Evolutionary conservation across 2,797 vertebrate genomes (phyloP).

Genomic region (Peromyscus melanophrys): DNA sequence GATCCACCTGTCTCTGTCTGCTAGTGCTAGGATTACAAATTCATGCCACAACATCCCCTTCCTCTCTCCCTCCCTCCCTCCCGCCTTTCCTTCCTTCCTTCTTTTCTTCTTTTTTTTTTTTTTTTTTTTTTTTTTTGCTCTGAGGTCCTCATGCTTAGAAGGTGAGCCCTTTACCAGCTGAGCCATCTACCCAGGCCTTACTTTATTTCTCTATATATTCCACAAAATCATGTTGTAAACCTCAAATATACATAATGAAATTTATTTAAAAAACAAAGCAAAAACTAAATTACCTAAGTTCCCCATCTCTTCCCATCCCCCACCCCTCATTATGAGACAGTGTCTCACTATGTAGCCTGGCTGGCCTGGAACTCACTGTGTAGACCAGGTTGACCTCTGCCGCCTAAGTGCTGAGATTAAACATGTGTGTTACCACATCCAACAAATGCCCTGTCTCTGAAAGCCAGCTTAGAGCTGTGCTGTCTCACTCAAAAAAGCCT

Average conservation of each 20-base stretch:
- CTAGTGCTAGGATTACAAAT: not conserved
- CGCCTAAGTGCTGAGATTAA: too few species aligned
- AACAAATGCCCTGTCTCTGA: not conserved
- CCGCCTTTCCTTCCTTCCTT: too few species aligned
- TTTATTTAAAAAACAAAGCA: not conserved
- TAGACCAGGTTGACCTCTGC: too few species aligned
- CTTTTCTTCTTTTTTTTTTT: fast-evolving
- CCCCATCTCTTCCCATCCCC: not conserved
- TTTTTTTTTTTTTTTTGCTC: not conserved
- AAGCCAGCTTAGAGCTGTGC: not conserved
- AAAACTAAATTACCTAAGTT: not conserved
- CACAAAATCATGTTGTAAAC: too few species aligned
- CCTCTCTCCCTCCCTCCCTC: too few species aligned
- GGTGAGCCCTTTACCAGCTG: not conserved
- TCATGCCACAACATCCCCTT: not conserved
- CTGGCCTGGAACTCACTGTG: too few species aligned
- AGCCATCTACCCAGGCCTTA: not conserved
- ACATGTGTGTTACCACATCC: too few species aligned
- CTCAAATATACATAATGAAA: not conserved
- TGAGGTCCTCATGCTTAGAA: not conserved
- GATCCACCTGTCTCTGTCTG: not conserved
- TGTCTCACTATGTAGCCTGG: too few species aligned
- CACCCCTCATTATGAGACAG: too few species aligned
- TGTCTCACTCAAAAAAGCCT: not conserved
- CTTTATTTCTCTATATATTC: not conserved